A percentile compares a stretch with the other conserved stretches of the same genome.
These are phyloP conservation scores for Oligia fasciuncula DNA, from an alignment of 2,888 invertebrate species.

Conservation along the genomic window DNA sequence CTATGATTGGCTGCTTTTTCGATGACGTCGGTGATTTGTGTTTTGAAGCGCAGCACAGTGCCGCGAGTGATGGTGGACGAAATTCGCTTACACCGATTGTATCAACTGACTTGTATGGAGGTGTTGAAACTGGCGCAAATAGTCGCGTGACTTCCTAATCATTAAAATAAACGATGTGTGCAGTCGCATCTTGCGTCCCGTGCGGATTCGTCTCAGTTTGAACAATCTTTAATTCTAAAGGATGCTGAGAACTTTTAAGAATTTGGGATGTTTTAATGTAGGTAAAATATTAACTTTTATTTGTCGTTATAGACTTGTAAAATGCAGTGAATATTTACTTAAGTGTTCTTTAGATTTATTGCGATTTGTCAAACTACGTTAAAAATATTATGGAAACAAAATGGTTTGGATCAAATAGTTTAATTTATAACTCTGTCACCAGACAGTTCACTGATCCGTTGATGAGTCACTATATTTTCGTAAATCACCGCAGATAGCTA, in stretches of 20 bases:
- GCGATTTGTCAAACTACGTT: not conserved
- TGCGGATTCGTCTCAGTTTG: not conserved
- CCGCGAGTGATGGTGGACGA: no score
- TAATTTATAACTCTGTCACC: slow-evolving; percentile 28
- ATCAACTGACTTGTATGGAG: not conserved
- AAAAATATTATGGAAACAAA: not conserved
- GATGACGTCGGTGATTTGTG: not conserved
- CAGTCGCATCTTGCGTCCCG: not conserved
- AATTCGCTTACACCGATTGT: no score
- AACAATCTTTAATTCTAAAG: not conserved
- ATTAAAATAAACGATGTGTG: not conserved
- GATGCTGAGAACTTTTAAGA: not conserved
- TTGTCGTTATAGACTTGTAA: not conserved
- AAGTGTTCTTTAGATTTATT: not conserved
- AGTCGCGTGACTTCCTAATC: not conserved
- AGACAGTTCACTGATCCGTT: slow-evolving; percentile 28
- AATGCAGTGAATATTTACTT: not conserved
- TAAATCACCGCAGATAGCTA: slow-evolving; percentile 46
- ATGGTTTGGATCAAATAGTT: not conserved
- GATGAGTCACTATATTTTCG: slow-evolving; percentile 48
- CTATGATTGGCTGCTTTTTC: not conserved
- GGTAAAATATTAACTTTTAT: not conserved
- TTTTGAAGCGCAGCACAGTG: not conserved
- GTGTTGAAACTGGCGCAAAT: no score
- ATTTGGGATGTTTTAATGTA: not conserved